phyloP scores from a whole-genome alignment of 92 coral and sea anemone species.

The Virgularia gustaviana region DNA sequence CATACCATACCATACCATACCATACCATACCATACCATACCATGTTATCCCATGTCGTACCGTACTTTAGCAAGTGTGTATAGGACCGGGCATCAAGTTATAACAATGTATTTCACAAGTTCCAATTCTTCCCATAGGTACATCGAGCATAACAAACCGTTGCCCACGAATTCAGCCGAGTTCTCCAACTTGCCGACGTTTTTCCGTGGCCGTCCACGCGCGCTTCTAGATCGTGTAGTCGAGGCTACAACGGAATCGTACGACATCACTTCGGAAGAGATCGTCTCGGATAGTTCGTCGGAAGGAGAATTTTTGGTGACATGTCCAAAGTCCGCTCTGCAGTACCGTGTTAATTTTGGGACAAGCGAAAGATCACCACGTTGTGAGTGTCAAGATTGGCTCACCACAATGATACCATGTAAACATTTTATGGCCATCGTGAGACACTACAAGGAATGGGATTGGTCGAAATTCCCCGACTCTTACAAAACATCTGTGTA shows the following conservation, averaged over 20 bases:
- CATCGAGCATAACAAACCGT: neutral
- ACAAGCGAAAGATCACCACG: constrained; percentile 15
- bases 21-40: too few relatives aligned
- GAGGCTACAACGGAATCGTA: neutral
- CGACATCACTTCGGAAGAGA: constrained; percentile 12
- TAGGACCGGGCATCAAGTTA: too few relatives aligned
- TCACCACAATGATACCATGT: constrained; percentile 34
- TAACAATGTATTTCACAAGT: too few relatives aligned
- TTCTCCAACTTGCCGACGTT: constrained; percentile 14
- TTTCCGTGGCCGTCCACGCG: constrained; percentile 32
- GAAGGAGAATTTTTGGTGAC: constrained; percentile 21
- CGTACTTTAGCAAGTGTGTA: too few relatives aligned
- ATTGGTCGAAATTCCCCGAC: constrained; percentile 11
- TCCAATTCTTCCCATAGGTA: too few relatives aligned
- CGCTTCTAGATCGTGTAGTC: constrained; percentile 16
- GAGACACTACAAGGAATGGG: constrained; percentile 23
- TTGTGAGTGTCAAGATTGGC: constrained; percentile 29
- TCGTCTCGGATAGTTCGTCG: constrained; percentile 11
- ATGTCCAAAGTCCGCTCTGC: neutral
- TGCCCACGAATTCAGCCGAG: neutral
- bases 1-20: too few relatives aligned
- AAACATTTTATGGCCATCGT: constrained; percentile 33
- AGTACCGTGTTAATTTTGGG: constrained; percentile 17
- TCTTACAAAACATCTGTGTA: constrained; percentile 6
- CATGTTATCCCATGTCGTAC: too few relatives aligned